Conservation (phyloP, 2,797 vertebrate species). For the Syncerus caffer region DNA sequence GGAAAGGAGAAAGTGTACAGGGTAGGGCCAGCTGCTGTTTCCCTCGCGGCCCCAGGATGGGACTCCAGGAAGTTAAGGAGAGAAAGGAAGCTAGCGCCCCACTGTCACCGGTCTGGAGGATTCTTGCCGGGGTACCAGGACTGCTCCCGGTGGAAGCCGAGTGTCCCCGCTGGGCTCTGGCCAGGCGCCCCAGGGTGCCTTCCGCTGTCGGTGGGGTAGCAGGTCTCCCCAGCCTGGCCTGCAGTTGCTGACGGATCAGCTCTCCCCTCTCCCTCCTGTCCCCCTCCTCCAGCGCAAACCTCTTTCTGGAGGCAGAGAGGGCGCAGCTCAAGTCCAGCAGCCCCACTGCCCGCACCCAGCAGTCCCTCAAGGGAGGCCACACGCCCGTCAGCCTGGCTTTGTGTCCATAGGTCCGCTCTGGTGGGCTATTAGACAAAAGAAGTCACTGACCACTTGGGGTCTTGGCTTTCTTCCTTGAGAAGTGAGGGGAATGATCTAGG, state of each 20-base stretch:
- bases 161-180: neutral
- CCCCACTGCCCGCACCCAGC: neutral
- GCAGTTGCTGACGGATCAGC: neutral
- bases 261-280: neutral
- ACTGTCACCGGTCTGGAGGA: neutral
- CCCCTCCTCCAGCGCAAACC: neutral
- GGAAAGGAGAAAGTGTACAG: neutral
- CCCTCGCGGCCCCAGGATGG: neutral
- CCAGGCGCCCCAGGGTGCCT: neutral
- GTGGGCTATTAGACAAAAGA: neutral
- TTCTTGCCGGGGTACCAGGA: neutral
- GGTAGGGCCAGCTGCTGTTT: neutral
- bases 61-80: neutral
- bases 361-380: neutral
- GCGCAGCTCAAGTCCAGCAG: neutral
- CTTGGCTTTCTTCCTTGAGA: neutral
- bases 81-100: neutral
- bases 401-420: neutral
- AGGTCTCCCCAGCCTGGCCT: neutral
- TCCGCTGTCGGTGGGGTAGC: neutral
- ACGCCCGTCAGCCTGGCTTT: accelerated
- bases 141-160: accelerated
- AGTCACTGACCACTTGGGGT: neutral
- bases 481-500: neutral
- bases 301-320: neutral